Percentiles rank a stretch among this genome's conserved stretches.
Conservation (phyloP, 2,113 vertebrate species). For the Phyllopteryx taeniolatus region DNA sequence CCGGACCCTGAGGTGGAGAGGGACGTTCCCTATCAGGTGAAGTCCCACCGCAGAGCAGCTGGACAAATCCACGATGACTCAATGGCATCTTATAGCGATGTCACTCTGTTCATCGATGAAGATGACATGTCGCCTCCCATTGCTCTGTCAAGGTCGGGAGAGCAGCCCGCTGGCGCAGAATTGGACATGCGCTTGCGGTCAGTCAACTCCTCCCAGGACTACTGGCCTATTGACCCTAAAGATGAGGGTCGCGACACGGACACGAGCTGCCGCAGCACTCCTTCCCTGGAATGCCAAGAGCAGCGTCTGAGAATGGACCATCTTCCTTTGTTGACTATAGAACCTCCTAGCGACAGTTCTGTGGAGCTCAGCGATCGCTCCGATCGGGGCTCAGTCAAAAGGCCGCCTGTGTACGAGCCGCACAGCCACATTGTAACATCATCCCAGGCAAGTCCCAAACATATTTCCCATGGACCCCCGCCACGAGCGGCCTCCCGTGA, state of each 20-base stretch:
- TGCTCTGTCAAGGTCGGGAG: constrained; percentile 77
- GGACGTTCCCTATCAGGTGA: constrained; percentile 69
- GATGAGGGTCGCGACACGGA: constrained; percentile 86
- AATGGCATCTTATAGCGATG: constrained; percentile 90
- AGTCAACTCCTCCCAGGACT: constrained; percentile 82
- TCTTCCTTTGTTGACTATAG: constrained; percentile 88
- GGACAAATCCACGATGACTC: constrained; percentile 85
- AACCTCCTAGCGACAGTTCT: constrained; percentile 92
- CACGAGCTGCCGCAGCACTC: constrained; percentile 89
- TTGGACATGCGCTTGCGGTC: constrained; percentile 82
- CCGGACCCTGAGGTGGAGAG: constrained; percentile 75
- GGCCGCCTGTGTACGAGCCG: constrained; percentile 79
- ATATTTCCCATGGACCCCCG: constrained; percentile 79
- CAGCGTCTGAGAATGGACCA: constrained; percentile 84
- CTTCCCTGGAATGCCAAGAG: constrained; percentile 85
- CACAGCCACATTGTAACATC: constrained; percentile 74
- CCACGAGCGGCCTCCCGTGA: constrained; percentile 80
- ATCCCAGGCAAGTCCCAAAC: constrained; percentile 87
- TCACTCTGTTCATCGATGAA: constrained; percentile 95
- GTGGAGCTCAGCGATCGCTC: constrained; percentile 90
- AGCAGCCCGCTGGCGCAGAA: constrained; percentile 83
- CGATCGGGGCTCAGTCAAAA: constrained; percentile 81
- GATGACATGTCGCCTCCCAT: constrained; percentile 88
- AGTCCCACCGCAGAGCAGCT: constrained; percentile 73
- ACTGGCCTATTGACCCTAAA: constrained; percentile 89